Percentiles rank a stretch among this genome's conserved stretches.
phyloP scores from a whole-genome alignment of 2,797 vertebrate genomes.

The Calcarius lapponicus region DNA sequence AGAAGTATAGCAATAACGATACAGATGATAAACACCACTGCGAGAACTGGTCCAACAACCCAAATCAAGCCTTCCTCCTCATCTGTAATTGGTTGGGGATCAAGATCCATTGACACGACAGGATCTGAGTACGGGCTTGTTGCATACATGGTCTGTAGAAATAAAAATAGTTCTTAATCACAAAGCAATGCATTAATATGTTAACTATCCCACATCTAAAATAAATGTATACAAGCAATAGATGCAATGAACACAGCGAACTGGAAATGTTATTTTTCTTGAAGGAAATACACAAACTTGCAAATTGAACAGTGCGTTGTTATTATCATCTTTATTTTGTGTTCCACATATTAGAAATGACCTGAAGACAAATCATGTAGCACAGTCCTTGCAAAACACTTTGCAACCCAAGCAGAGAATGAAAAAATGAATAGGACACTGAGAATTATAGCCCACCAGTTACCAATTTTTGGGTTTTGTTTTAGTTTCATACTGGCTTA shows the following conservation, averaged over 20 bases:
- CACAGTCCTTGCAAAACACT: background rate
- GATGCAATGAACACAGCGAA: background rate
- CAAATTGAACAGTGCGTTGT: background rate
- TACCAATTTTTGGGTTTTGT: rapidly evolving
- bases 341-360: background rate
- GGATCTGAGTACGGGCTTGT: slow-evolving; percentile 98
- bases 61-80: slow-evolving; percentile 98
- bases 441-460: background rate
- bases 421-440: background rate
- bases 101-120: slow-evolving; percentile 93
- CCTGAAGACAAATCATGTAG: background rate
- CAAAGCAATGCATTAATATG: background rate
- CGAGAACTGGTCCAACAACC: slow-evolving; percentile 98
- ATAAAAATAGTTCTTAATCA: slow-evolving; percentile 14
- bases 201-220: background rate
- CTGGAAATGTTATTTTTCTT: background rate
- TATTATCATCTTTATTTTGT: background rate
- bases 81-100: slow-evolving; percentile 97
- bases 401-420: background rate
- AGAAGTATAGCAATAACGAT: slow-evolving; percentile 99
- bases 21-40: slow-evolving; percentile 99
- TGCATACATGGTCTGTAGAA: slow-evolving; percentile 92
- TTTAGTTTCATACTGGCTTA: background rate
- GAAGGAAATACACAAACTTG: background rate
- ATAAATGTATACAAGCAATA: background rate